phyloP scores from a whole-genome alignment of 2,797 vertebrate species.

The Lophius americanus region DNA sequence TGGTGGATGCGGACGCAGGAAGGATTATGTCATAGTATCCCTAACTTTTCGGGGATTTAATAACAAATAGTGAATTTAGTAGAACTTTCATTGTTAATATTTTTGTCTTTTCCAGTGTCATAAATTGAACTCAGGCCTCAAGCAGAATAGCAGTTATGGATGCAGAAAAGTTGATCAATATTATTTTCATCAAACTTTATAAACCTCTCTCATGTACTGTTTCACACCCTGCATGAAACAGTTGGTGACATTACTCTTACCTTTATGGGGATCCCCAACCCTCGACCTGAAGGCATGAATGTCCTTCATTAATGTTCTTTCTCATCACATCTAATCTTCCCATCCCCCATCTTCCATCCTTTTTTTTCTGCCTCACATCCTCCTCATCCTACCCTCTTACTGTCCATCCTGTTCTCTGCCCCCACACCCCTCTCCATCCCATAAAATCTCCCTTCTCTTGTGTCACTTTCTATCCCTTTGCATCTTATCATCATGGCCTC shows the following conservation, averaged over 20 bases:
- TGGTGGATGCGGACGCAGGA: no score
- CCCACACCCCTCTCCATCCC: conserved; percentile 30
- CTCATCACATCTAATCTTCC: conserved; percentile 59
- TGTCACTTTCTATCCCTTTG: conserved; percentile 61
- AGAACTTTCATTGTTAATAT: no score
- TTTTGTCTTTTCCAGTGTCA: no score
- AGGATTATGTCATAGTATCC: no score
- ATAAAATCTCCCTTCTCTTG: conserved; percentile 53
- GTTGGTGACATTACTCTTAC: conserved; percentile 12
- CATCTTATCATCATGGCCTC: conserved; percentile 53
- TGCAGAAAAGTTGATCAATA: no score
- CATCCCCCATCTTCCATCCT: conserved; percentile 42
- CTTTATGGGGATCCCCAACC: conserved; percentile 19
- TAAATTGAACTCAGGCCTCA: no score
- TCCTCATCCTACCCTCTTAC: conserved; percentile 51
- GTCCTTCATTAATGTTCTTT: conserved; percentile 57
- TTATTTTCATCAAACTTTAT: no score
- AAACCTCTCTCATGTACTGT: no score
- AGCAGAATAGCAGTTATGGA: no score
- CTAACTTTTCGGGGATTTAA: no score
- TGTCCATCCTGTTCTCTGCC: conserved; percentile 43
- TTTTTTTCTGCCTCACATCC: conserved; percentile 27
- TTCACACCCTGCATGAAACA: background rate
- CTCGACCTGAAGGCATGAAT: conserved; percentile 23
- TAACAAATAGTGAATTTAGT: no score